Percentiles rank a stretch among this genome's conserved stretches.
Conservation (phyloP, 2,888 invertebrate species). For the Leucoma salicis region DNA sequence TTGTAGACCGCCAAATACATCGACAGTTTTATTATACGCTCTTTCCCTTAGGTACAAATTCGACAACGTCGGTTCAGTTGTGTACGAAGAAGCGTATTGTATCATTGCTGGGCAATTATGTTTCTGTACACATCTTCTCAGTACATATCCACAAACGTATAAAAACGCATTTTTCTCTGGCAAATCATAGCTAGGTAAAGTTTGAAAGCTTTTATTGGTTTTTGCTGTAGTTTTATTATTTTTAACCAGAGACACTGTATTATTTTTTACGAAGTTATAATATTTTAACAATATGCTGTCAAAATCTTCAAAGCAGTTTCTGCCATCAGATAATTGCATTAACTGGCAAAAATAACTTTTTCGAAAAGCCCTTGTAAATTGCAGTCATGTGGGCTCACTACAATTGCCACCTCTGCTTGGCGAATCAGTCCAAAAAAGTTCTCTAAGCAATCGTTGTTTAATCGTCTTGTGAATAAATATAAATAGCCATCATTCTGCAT, state of each 20-base stretch:
- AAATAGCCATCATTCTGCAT: slow-evolving; percentile 1
- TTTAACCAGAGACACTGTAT: too few species aligned
- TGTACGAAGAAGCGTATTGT: too few species aligned
- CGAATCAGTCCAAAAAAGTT: slow-evolving; percentile 5
- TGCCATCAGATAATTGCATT: slow-evolving; percentile 5
- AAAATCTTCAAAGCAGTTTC: slow-evolving; percentile 11
- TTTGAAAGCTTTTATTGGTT: too few species aligned
- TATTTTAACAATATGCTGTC: slow-evolving; percentile 3
- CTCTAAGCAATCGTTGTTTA: slow-evolving; percentile 9
- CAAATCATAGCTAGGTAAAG: slow-evolving; percentile 2
- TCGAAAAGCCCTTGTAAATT: slow-evolving; percentile 3
- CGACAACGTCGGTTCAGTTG: too few species aligned
- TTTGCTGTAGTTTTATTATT: too few species aligned
- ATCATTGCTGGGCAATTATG: too few species aligned
- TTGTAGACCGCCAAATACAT: too few species aligned
- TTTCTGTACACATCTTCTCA: background rate
- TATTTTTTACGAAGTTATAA: too few species aligned
- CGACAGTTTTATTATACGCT: too few species aligned
- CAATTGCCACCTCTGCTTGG: slow-evolving; percentile 7
- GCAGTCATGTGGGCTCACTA: slow-evolving; percentile 3
- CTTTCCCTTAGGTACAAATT: too few species aligned
- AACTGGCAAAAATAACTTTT: slow-evolving; percentile 7
- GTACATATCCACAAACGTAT: slow-evolving; percentile 7
- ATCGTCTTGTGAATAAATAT: slow-evolving; percentile 6
- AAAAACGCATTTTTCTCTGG: slow-evolving; percentile 8